These are phyloP conservation scores for Schizopygopsis pylzovi DNA, from an alignment of 2,797 vertebrate species.

Conservation along the genomic window DNA sequence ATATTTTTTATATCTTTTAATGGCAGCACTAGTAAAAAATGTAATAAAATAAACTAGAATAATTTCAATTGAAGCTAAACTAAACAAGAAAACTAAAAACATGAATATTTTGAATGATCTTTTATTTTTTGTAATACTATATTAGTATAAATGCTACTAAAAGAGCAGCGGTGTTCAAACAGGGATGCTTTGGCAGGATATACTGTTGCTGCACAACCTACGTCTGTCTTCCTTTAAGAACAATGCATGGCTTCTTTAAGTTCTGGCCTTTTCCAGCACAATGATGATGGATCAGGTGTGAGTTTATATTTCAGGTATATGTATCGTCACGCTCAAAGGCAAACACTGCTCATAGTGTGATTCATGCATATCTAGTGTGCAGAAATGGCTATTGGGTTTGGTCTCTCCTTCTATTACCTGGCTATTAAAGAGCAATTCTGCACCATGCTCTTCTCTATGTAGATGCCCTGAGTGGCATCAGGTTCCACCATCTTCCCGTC, in stretches of 20 bases:
- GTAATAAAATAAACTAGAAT: too few species aligned
- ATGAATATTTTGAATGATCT: background rate
- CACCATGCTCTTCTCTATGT: conserved; percentile 94
- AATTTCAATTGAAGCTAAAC: background rate
- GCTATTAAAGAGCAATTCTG: conserved; percentile 97
- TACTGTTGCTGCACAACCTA: background rate
- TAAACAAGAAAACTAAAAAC: background rate
- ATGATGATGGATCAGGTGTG: background rate
- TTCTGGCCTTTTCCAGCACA: conserved; percentile 4
- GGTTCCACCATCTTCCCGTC: conserved; percentile 92
- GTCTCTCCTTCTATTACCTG: conserved; percentile 77
- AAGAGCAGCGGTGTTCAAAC: background rate
- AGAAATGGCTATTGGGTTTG: conserved; percentile 6
- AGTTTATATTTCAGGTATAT: background rate
- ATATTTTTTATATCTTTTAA: too few species aligned
- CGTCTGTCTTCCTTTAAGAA: background rate
- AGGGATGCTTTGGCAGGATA: background rate
- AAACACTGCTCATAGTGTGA: conserved; percentile 3
- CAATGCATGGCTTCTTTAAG: background rate
- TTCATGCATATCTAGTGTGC: conserved; percentile 3
- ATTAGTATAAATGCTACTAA: background rate
- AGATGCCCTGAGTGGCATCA: conserved; percentile 91
- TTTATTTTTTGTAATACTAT: background rate
- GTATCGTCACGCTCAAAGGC: conserved; percentile 23
- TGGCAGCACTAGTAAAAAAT: too few species aligned